Conservation (phyloP, 2,113 vertebrate genomes). For the Glaucidium brasilianum region DNA sequence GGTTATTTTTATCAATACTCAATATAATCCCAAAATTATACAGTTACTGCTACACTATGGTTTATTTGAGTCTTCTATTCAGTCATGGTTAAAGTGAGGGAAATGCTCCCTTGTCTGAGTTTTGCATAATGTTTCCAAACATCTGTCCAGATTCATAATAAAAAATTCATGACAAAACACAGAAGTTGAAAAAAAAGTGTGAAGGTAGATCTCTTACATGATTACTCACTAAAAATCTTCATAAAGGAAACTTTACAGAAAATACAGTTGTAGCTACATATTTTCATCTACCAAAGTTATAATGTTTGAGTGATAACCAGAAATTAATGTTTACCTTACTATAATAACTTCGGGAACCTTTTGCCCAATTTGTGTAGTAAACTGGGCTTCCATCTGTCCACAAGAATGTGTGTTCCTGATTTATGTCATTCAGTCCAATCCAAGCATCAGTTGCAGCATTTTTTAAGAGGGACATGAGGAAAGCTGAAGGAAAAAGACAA, state of each 20-base stretch:
- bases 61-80: background rate
- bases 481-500: constrained; percentile 74
- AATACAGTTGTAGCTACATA: background rate
- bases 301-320: background rate
- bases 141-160: background rate
- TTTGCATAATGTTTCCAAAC: background rate
- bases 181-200: background rate
- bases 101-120: background rate
- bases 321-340: constrained; percentile 12
- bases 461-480: constrained; percentile 82
- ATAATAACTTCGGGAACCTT: constrained; percentile 76
- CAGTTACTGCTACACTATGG: background rate
- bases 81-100: background rate
- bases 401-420: constrained; percentile 83
- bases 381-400: constrained; percentile 91
- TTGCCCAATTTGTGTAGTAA: constrained; percentile 91
- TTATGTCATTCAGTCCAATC: constrained; percentile 91
- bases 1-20: background rate
- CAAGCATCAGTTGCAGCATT: constrained; percentile 74
- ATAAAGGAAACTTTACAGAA: background rate
- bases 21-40: background rate
- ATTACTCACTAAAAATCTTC: background rate
- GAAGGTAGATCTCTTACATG: background rate
- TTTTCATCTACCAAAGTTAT: background rate
- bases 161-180: background rate